Conservation (phyloP, 2,888 invertebrate genomes). For the Drosophila neonasuta region DNA sequence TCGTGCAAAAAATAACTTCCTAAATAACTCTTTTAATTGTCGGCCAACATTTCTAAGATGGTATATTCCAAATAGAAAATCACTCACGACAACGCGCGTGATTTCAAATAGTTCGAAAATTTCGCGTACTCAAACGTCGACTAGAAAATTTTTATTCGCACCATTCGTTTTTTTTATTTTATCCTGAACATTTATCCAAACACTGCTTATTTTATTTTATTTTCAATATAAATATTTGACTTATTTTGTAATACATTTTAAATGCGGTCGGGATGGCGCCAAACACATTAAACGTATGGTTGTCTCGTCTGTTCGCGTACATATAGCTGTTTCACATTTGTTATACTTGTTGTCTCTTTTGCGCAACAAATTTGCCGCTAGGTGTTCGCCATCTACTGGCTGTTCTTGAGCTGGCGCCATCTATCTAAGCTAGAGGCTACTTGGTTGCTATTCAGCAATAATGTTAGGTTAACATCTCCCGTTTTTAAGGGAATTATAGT, state of each 20-base stretch:
- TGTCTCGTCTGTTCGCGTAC: neutral
- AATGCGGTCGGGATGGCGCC: neutral
- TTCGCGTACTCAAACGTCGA: too few relatives aligned
- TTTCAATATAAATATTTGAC: neutral
- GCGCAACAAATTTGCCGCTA: neutral
- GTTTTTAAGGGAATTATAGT: neutral
- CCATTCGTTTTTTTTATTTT: too few relatives aligned
- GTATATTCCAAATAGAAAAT: too few relatives aligned
- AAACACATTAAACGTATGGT: neutral
- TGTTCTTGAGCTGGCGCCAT: neutral
- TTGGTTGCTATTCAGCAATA: slow-evolving; percentile 17
- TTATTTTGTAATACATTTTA: neutral
- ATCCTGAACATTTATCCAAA: too few relatives aligned
- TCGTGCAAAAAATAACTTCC: too few relatives aligned
- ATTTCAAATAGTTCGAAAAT: too few relatives aligned
- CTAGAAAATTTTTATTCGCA: too few relatives aligned
- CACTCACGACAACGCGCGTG: too few relatives aligned
- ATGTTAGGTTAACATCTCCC: slow-evolving; percentile 20
- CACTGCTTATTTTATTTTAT: too few relatives aligned
- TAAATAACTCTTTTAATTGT: too few relatives aligned
- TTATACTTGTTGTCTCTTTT: neutral
- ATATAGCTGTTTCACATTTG: neutral
- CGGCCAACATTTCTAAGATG: too few relatives aligned
- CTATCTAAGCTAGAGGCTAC: neutral
- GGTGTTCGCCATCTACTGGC: slow-evolving; percentile 3